Evolutionary conservation across 2,797 vertebrate genomes (phyloP), one percentile per base, ranked within the genome.

Genomic region (Clarias platycephalus): DNA sequence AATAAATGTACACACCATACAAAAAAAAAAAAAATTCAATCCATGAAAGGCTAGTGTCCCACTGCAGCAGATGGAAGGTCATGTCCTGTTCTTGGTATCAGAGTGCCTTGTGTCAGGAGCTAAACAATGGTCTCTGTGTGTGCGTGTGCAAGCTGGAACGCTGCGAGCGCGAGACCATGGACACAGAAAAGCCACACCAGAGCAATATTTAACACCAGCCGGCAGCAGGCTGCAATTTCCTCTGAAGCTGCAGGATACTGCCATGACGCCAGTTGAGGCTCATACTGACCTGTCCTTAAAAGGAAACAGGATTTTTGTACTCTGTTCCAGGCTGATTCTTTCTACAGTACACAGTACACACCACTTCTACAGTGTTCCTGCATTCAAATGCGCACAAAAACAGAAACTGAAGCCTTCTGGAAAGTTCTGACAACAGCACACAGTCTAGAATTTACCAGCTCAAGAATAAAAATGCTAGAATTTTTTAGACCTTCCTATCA

Each of bases 81-180:
- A 26, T 55, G 85, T 83, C 79, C 89, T 90, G 85, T 44, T 55
- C 87, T 89, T 83, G 66, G 60, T 70, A 88, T 82, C 81, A 91
- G 91, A 90, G 86, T 90, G 90, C 28, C 86, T 84, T 84, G 89
- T 80, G 66, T 79, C 40, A 92, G 92, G 86, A 85, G 88, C 67
- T 18, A 28, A 89, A 94, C 91, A 95, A 91, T 92, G 91, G 90
- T 85, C 90, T 90, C 91, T 92, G 91, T 94, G 93, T 94, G 92
- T 90, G 92, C 13, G 64, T 66, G 64, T 71, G 68, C 24, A 24
- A 15, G 71, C 91, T 92, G 92, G 91, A 70, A 86, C 89, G 90
- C 90, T 84, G 91, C 16, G 44, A 90, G 91, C 90, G 85, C 90
- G 90, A 92, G 91, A 85, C 81, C 76, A 84, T 78, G 87, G 84